These are phyloP conservation scores for Coreoperca whiteheadi DNA, from an alignment of 2,113 vertebrate species.

Conservation along the genomic window DNA sequence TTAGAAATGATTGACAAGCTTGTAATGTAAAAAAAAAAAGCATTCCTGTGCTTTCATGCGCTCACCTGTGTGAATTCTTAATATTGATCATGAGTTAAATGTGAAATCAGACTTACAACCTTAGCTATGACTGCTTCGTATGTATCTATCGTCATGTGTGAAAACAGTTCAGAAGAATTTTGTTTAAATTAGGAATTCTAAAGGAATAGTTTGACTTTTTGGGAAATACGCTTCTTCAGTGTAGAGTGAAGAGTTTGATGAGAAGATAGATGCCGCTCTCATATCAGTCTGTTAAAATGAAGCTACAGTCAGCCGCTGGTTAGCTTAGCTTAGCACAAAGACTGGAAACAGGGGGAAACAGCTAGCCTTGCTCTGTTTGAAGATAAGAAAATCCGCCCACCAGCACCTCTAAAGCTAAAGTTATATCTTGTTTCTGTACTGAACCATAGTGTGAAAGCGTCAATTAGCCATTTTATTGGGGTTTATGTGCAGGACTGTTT, in stretches of 20 bases:
- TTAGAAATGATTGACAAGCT: slow-evolving; percentile 76
- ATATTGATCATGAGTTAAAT: slow-evolving; percentile 37
- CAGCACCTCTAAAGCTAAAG: background rate
- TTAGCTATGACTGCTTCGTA: slow-evolving; percentile 6
- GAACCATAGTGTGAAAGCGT: too few relatives aligned
- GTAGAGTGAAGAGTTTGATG: background rate
- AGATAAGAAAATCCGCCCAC: background rate
- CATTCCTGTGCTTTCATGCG: slow-evolving; percentile 73
- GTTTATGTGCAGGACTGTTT: too few relatives aligned
- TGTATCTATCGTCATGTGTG: background rate
- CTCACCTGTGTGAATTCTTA: slow-evolving; percentile 68
- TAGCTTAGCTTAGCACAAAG: background rate
- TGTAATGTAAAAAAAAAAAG: slow-evolving; percentile 62
- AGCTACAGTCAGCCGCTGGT: background rate
- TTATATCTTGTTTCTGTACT: too few relatives aligned
- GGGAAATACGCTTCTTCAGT: background rate
- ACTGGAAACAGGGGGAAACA: background rate
- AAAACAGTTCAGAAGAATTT: background rate
- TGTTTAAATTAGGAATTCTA: background rate
- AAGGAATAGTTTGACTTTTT: background rate
- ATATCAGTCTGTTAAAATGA: background rate
- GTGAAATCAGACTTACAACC: slow-evolving; percentile 39
- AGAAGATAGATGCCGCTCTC: background rate
- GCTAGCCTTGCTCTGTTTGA: background rate
- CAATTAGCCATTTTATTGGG: too few relatives aligned